Evolutionary conservation across 1,140 invertebrate genomes (phyloP), one percentile per base, ranked within the genome.

Genomic region (Rhopalosiphum padi): DNA sequence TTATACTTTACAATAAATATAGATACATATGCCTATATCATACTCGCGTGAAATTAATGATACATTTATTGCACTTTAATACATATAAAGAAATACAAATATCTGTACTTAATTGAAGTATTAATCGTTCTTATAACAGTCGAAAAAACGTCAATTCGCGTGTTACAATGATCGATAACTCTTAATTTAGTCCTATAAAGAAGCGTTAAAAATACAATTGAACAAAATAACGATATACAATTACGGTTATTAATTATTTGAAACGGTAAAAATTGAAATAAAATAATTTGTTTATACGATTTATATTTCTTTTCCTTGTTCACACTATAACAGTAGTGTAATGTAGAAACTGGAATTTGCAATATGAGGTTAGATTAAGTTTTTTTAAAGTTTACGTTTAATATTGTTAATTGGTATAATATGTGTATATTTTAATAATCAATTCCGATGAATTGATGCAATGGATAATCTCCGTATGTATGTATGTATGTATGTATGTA

Each of bases 141-240:
- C n/a, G 30, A 77, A 77, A 30, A 25, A 77, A n/a, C 15, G 18
- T 77, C 35, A 22, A 37, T 83, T 37, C 77, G 23, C 83, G 2
- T 22, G 82, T 25, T 37, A 85, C 8, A 23, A 43, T 43, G 7
- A 85, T 46, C 43, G 85, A 48, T 46, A n/a, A 48, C 37, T 87
- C 5, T 30, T 46, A 48, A 87, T 87, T 46, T 87, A 87, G 43
- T 15, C 30, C 43, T 48, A 88, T 51, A 88, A 88, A 88, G 21
- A 51, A 88, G 53, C 48, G 46, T 51, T 89, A 23, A 51, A 89
- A 89, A 53, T 87, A 89, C 48, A 53, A 35, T 89, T 18, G 22
- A 4, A 53, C 21, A 37, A 89, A 53, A 22, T 18, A 53, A 37
- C n/a, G 87, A 48, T 25, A 41, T 11, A 43, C 83, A 43, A 41